Percentiles rank a stretch among this genome's conserved stretches.
These are phyloP conservation scores for Nezara viridula DNA, from an alignment of 2,888 invertebrate species.

Conservation along the genomic window DNA sequence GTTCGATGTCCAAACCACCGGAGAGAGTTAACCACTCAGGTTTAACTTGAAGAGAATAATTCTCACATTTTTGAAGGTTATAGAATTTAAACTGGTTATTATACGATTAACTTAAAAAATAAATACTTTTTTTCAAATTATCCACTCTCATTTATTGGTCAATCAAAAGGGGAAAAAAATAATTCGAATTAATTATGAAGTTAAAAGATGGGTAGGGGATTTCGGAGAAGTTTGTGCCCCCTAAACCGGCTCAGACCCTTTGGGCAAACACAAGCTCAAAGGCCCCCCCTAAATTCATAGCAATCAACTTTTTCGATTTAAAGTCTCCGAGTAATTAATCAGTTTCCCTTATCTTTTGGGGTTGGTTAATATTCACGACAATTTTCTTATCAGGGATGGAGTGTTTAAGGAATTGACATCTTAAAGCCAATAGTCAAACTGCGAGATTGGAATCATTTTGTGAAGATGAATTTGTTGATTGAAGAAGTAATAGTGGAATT, in stretches of 20 bases:
- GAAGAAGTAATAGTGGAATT: no score
- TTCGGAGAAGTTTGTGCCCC: neutral
- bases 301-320: constrained; percentile 35
- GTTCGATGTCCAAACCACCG: no score
- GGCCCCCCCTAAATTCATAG: neutral
- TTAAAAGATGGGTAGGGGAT: constrained; percentile 9
- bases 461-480: no score
- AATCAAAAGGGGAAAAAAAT: neutral
- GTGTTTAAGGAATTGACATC: neutral
- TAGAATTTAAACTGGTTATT: neutral
- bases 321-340: neutral
- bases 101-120: neutral
- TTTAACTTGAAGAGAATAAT: neutral
- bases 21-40: no score
- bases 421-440: neutral
- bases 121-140: neutral
- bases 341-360: neutral
- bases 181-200: constrained; percentile 4
- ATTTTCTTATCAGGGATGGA: neutral
- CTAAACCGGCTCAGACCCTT: neutral
- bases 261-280: neutral
- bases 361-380: constrained; percentile 7
- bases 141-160: neutral
- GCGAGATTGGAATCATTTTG: neutral
- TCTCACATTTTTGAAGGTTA: neutral